Evolutionary conservation across 2,113 vertebrate species (phyloP).

Genomic region (Gracilinanus agilis): DNA sequence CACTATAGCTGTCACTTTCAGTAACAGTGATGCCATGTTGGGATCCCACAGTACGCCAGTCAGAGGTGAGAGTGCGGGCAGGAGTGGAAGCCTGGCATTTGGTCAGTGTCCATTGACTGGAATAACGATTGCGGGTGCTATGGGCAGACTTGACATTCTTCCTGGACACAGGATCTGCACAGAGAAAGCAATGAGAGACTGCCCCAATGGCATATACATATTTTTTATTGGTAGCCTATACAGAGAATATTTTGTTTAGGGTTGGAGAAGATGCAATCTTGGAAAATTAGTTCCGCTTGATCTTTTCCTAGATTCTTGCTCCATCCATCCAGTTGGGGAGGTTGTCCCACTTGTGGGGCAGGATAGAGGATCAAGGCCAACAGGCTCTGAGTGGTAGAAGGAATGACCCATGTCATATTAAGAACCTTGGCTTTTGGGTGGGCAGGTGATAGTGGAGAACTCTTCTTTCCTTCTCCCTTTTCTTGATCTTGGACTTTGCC

Average conservation of each 20-base stretch:
- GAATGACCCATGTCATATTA: background rate
- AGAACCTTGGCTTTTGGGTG: background rate
- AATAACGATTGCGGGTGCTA: slow-evolving; percentile 97
- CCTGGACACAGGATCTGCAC: slow-evolving; percentile 94
- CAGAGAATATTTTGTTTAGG: background rate
- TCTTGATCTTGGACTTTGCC: background rate
- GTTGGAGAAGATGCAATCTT: background rate
- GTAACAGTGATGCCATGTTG: slow-evolving; percentile 99
- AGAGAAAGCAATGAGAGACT: background rate
- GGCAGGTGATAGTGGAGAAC: background rate
- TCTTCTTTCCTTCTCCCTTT: background rate
- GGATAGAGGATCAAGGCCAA: background rate
- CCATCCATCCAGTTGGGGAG: background rate
- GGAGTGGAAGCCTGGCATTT: slow-evolving; percentile 98
- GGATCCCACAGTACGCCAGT: slow-evolving; percentile 97
- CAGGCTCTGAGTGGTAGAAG: accelerated
- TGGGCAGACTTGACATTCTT: slow-evolving; percentile 98
- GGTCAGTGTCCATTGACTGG: slow-evolving; percentile 99
- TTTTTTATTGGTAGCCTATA: background rate
- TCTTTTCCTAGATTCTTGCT: background rate
- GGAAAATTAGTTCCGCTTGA: background rate
- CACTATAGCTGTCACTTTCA: slow-evolving; percentile 99
- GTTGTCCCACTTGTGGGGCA: background rate
- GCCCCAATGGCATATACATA: too few relatives aligned
- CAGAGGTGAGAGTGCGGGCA: slow-evolving; percentile 95